Evolutionary conservation across 2,797 vertebrate genomes (phyloP).

Genomic region (Anguilla anguilla): DNA sequence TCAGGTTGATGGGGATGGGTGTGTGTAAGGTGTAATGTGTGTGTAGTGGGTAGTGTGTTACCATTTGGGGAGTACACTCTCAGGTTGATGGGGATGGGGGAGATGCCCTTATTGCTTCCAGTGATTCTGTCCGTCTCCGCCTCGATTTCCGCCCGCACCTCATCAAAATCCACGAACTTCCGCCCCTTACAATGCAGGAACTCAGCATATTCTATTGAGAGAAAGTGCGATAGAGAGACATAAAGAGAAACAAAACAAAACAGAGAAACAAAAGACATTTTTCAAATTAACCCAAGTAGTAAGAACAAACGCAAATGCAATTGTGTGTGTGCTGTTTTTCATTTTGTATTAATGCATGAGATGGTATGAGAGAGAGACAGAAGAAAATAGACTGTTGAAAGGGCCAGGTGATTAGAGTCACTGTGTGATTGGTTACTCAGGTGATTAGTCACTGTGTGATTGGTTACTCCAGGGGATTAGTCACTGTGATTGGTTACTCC

Average conservation of each 20-base stretch:
- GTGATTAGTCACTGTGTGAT: not conserved
- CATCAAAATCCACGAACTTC: constrained; percentile 96
- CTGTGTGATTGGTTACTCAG: not conserved
- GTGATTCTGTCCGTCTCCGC: constrained; percentile 91
- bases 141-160: constrained; percentile 92
- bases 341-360: too few relatives aligned
- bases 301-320: too few relatives aligned
- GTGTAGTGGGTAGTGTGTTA: constrained; percentile 57
- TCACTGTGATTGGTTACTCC: not conserved
- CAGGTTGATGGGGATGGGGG: constrained; percentile 90
- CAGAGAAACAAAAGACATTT: not conserved
- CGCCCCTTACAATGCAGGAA: constrained; percentile 96
- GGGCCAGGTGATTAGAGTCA: constrained; percentile 17
- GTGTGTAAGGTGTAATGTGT: too few relatives aligned
- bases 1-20: constrained; percentile 90
- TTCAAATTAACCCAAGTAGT: too few relatives aligned
- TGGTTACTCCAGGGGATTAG: not conserved
- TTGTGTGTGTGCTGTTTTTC: too few relatives aligned
- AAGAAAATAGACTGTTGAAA: constrained; percentile 28
- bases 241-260: not conserved
- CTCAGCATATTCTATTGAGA: constrained; percentile 87
- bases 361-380: not conserved
- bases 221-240: constrained; percentile 24
- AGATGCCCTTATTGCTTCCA: constrained; percentile 96
- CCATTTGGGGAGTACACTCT: constrained; percentile 91